Evolutionary conservation across 2,888 invertebrate species (phyloP), one percentile per base, ranked within the genome.

Genomic region (Sarcophaga variegata): DNA sequence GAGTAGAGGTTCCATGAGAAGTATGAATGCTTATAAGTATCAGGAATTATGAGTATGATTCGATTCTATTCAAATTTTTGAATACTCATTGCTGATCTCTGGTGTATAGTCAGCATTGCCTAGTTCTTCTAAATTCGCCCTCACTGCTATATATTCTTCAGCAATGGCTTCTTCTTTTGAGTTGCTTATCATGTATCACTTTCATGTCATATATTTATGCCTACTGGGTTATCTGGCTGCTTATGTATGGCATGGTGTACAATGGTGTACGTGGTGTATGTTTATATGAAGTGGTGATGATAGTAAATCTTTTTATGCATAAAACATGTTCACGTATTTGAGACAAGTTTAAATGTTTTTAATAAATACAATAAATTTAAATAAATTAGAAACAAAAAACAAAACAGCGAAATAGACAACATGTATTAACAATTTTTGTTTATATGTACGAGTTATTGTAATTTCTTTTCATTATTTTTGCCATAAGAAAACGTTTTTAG

Each of bases 361-460:
- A 78, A 85, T 78, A 79, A 86, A 72, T 76, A 83, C 71, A 86
- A 86, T 86, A 86, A 86, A 86, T 86, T 86, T 80, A 86, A 80
- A 86, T 86, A 80, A 86, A 83, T 86, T 86, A 80, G 71, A 81
- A 14, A 45, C 67, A 66, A 71, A 72, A 64, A 59, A 20, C n/a
- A 64, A 37, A 80, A 71, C 54, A 69, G 4, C 64, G 22, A 63
- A 82, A 49, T 37, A 71, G 17, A 74, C 3, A 25, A n/a, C 25
- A n/a, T 4, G 12, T 37, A 37, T 37, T 37, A 37, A 54, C 54
- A 54, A 4, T 5, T 54, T 14, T 20, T 54, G 1, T 54, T 14
- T 54, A 3, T 54, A 3, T 49, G 11, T 49, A 49, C 3, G 37
- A 37, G 5, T 37, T 37, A 8, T 37, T 37, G 37, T 37, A 37